A percentile compares a stretch with the other conserved stretches of the same genome.
phyloP scores from a whole-genome alignment of 2,888 invertebrate species.

The Xestia rhomboidea region DNA sequence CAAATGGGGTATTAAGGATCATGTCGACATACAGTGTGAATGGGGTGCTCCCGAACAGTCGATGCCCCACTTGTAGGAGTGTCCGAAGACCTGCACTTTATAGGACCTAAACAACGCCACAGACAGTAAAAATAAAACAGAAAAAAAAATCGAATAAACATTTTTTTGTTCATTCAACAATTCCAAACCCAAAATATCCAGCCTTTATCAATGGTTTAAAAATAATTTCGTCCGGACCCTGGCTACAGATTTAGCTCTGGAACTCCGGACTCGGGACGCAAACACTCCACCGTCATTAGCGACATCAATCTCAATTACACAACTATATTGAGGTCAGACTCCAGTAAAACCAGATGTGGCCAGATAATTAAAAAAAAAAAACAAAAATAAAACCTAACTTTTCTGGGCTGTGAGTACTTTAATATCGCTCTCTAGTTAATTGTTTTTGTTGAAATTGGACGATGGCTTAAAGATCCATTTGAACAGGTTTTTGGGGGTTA shows the following conservation, averaged over 20 bases:
- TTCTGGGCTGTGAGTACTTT: constrained; percentile 14
- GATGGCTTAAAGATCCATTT: neutral
- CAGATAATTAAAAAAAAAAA: constrained; percentile 1
- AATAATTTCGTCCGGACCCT: constrained; percentile 24
- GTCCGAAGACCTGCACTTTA: no score
- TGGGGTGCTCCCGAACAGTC: no score
- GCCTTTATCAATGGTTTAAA: constrained; percentile 12
- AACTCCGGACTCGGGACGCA: neutral
- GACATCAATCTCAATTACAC: constrained; percentile 52
- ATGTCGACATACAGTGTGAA: no score
- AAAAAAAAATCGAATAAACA: neutral
- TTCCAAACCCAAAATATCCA: constrained; percentile 2
- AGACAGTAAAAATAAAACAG: no score
- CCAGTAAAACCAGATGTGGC: constrained; percentile 38
- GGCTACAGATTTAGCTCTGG: constrained; percentile 18
- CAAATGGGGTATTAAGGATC: no score
- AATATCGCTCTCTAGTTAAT: constrained; percentile 18
- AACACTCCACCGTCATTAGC: constrained; percentile 39
- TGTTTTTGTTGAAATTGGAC: constrained; percentile 5
- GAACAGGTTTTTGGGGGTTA: neutral
- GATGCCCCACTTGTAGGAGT: no score
- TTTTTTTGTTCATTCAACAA: constrained; percentile 19
- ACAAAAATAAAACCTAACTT: constrained; percentile 2
- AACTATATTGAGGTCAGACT: constrained; percentile 40
- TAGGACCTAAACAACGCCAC: no score